Base-by-base conservation (phyloP, 2,113 vertebrate genomes). In the Phaetusa simplex region DNA sequence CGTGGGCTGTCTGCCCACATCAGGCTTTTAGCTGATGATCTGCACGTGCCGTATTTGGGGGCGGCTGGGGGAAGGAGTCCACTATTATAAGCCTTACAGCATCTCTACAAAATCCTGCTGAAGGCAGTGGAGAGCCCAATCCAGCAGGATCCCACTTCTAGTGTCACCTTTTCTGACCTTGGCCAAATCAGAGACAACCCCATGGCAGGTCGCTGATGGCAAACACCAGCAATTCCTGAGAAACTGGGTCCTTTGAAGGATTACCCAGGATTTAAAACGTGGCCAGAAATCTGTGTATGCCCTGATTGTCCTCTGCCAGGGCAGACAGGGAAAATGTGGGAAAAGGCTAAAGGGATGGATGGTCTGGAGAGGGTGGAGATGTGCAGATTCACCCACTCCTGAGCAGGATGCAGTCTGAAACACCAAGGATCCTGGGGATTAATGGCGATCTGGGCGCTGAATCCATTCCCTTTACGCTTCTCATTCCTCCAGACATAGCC, bases 1-100 rank as follows among this genome's bases (percentile, higher is more conserved):
- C 90, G 96, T 97, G 96, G 96, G 96, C 93, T 96, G 96, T 21
- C 96, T 96, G 96, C 96, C 96, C 96, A 97, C 96, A 93, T 47
- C 92, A 94, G 96, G 92, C 96, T 96, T 85, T 96, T 14, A 94
- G 96, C 91, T 85, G 97, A 70, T 93, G 94, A 96, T 90, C 89
- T 74, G 94, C 94, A 95, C 95, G 89, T 97, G 96, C 96, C 82
- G 4, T 15, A 14, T 17, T 1, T 17, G 94, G 91, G 94, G 94
- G 96, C 5, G 93, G 96, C 26, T 77, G 95, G 87, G 96, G 94
- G 91, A 95, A 91, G 95, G 83, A 50, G 93, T 84, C 95, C 93
- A 87, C 93, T 91, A 79, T 89, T 91, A 82, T 56, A 84, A 96
- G 91, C 70, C 47, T 79, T 47, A 7, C 91, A 73, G 93, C 29